Conservation (phyloP, 2,113 vertebrate species). For the Phocoena phocoena region DNA sequence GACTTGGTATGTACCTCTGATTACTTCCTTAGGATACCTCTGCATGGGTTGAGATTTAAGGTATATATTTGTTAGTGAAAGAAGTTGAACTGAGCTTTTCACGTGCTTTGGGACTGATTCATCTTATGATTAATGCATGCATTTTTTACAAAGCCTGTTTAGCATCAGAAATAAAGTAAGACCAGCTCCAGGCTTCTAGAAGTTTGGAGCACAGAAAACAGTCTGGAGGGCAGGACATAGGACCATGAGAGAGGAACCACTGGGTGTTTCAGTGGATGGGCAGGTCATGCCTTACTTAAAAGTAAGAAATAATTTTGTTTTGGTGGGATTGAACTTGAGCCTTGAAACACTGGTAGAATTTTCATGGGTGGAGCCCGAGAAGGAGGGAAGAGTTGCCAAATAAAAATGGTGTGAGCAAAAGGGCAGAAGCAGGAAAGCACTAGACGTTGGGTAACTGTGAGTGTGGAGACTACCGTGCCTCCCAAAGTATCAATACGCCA, state of each 20-base stretch:
- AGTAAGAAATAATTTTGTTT: background rate
- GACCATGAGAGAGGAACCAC: background rate
- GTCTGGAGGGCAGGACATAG: background rate
- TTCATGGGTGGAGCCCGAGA: background rate
- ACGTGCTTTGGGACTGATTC: background rate
- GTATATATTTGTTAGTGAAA: background rate
- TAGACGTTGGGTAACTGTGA: background rate
- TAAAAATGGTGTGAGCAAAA: background rate
- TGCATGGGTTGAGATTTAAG: background rate
- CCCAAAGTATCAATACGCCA: background rate
- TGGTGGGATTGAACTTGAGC: background rate
- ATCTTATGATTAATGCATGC: background rate
- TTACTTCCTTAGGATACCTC: background rate
- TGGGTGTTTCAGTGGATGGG: background rate
- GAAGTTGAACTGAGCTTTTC: background rate
- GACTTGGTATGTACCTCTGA: background rate
- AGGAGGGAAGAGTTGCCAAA: background rate
- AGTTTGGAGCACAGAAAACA: background rate
- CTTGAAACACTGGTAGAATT: background rate
- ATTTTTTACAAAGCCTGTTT: constrained; percentile 26
- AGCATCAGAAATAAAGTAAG: constrained; percentile 25
- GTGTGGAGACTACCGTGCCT: background rate
- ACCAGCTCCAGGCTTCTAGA: background rate
- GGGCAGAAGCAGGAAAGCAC: background rate
- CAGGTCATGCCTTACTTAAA: background rate